phyloP scores from a whole-genome alignment of 2,888 invertebrate species.

The Cremastinae sp. region DNA sequence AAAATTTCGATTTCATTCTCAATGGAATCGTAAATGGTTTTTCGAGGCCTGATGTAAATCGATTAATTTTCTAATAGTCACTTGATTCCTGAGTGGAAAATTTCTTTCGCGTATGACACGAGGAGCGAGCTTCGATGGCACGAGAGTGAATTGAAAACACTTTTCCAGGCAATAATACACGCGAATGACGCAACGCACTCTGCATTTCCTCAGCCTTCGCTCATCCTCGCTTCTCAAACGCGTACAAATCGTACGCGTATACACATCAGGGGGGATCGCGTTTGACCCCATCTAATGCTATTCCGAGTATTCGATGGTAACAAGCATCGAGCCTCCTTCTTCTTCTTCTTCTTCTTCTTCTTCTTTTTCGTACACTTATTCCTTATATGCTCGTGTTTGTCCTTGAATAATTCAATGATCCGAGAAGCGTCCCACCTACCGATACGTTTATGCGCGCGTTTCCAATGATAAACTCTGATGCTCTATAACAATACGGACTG shows the following conservation, averaged over 20 bases:
- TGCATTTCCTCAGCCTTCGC: slow-evolving; percentile 8
- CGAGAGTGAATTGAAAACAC: slow-evolving; percentile 28
- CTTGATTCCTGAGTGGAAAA: slow-evolving; percentile 16
- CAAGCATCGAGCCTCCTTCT: slow-evolving; percentile 53
- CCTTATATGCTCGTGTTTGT: too few species aligned
- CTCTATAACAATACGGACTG: too few species aligned
- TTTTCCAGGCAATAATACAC: slow-evolving; percentile 41
- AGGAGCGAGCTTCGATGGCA: slow-evolving; percentile 3
- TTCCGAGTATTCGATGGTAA: slow-evolving; percentile 70
- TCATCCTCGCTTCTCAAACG: not conserved
- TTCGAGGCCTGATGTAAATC: not conserved
- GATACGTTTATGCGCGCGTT: too few species aligned
- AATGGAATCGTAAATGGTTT: too few species aligned
- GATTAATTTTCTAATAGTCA: not conserved
- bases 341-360: slow-evolving; percentile 12
- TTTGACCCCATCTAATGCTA: slow-evolving; percentile 70
- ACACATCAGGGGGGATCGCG: slow-evolving; percentile 57
- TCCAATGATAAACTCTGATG: too few species aligned
- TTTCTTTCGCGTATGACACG: slow-evolving; percentile 24
- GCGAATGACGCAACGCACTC: slow-evolving; percentile 50
- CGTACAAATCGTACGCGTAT: slow-evolving; percentile 16
- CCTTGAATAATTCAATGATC: slow-evolving; percentile 54
- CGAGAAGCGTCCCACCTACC: not conserved
- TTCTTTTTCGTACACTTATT: slow-evolving; percentile 17
- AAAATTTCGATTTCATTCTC: too few species aligned